These are phyloP conservation scores for Pardalotus punctatus DNA, from an alignment of 2,113 vertebrate species.

Conservation along the genomic window DNA sequence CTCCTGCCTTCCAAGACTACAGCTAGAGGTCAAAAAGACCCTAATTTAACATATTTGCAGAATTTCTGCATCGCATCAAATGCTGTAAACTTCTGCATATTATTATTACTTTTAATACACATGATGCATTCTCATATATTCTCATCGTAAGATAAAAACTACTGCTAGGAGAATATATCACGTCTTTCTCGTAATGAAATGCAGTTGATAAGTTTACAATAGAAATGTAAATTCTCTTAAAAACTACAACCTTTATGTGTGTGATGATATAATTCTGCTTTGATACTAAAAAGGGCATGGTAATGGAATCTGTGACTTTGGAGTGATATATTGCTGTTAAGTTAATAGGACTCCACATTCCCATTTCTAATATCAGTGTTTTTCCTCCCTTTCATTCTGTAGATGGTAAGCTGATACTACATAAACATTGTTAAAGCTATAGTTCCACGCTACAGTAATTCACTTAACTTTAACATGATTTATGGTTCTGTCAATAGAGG, in stretches of 20 bases:
- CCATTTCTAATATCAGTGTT: conserved; percentile 64
- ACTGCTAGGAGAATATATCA: conserved; percentile 25
- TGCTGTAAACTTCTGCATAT: not conserved
- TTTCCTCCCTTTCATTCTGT: conserved; percentile 59
- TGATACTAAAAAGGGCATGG: conserved; percentile 41
- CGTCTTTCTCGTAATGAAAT: conserved; percentile 53
- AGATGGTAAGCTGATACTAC: conserved; percentile 84
- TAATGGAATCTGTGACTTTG: conserved; percentile 54
- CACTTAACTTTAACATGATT: conserved; percentile 92
- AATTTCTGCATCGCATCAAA: not conserved
- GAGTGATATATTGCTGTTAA: conserved; percentile 67
- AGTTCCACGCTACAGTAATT: conserved; percentile 88
- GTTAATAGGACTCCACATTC: conserved; percentile 69
- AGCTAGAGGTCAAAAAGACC: not conserved
- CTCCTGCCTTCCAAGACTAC: not conserved
- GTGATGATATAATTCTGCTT: conserved; percentile 54
- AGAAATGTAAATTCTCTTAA: conserved; percentile 57
- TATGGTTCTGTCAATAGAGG: conserved; percentile 90
- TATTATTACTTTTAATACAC: conserved; percentile 23
- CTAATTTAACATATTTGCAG: not conserved
- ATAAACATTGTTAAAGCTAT: conserved; percentile 86
- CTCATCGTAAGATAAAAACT: conserved; percentile 36
- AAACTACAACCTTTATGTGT: conserved; percentile 25
- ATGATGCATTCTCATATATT: not conserved
- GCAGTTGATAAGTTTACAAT: conserved; percentile 44